Conservation (phyloP, 1,140 invertebrate genomes). For the Bombus waltoni region DNA sequence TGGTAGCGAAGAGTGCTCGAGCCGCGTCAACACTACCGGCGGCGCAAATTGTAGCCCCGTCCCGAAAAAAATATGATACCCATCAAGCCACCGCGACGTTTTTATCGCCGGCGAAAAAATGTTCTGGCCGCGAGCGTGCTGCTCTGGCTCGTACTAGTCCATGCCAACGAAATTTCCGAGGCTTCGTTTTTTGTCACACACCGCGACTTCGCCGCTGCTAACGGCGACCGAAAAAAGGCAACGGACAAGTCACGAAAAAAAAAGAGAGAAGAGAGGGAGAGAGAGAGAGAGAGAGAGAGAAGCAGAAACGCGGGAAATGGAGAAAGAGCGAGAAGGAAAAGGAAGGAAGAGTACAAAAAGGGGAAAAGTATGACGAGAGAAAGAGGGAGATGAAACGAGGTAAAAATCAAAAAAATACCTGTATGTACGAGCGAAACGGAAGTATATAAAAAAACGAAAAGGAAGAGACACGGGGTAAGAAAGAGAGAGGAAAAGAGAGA, state of each 20-base stretch:
- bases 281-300: slow-evolving; percentile 9
- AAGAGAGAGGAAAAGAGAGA: slow-evolving; percentile 44
- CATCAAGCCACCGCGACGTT: slow-evolving; percentile 63
- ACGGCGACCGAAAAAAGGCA: slow-evolving; percentile 61
- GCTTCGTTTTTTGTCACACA: slow-evolving; percentile 65
- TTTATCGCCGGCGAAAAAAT: slow-evolving; percentile 66
- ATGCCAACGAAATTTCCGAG: slow-evolving; percentile 54
- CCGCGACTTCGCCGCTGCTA: slow-evolving; percentile 60
- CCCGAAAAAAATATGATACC: slow-evolving; percentile 63
- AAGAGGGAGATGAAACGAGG: slow-evolving; percentile 3
- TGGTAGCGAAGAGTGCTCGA: slow-evolving; percentile 33
- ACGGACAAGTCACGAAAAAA: slow-evolving; percentile 34
- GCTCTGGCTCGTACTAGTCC: not conserved
- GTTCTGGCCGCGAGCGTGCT: slow-evolving; percentile 28
- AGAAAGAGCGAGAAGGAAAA: slow-evolving; percentile 2
- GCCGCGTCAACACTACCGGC: slow-evolving; percentile 45
- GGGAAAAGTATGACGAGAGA: slow-evolving; percentile 10
- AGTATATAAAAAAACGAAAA: not conserved
- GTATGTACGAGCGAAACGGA: slow-evolving; percentile 9
- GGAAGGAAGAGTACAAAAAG: not conserved
- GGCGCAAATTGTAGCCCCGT: slow-evolving; percentile 51
- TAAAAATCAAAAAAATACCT: not conserved
- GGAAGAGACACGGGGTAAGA: not conserved
- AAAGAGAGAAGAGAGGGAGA: not conserved
- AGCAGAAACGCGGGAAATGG: not conserved